Conservation (phyloP, 2,888 invertebrate species). For the Eupithecia centaureata region DNA sequence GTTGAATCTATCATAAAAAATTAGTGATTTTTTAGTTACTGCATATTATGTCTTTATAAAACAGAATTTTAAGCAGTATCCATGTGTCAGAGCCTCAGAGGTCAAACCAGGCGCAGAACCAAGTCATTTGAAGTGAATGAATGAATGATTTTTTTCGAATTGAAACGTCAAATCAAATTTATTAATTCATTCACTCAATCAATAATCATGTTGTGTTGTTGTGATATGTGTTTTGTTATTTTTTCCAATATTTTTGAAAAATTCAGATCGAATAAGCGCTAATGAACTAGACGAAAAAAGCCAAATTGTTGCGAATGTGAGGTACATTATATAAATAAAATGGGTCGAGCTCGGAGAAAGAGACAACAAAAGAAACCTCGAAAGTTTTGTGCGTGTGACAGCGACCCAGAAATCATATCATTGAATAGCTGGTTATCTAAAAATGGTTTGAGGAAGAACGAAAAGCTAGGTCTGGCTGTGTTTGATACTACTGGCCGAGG, state of each 20-base stretch:
- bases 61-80: too few relatives aligned
- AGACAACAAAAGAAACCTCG: conserved; percentile 63
- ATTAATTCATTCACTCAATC: not conserved
- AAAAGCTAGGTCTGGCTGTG: conserved; percentile 81
- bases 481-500: conserved; percentile 90
- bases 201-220: not conserved
- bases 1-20: too few relatives aligned
- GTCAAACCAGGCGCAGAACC: too few relatives aligned
- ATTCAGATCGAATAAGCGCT: not conserved
- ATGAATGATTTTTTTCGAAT: too few relatives aligned
- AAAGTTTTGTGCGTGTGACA: conserved; percentile 66
- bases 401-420: conserved; percentile 67
- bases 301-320: not conserved
- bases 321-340: conserved; percentile 42
- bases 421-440: conserved; percentile 82
- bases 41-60: too few relatives aligned
- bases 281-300: not conserved
- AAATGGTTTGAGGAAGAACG: conserved; percentile 83
- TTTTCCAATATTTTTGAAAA: not conserved
- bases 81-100: too few relatives aligned
- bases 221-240: not conserved
- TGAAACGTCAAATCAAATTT: not conserved
- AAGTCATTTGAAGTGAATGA: too few relatives aligned
- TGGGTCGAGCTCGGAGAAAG: conserved; percentile 82
- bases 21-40: too few relatives aligned